Evolutionary conservation across 2,797 vertebrate species (phyloP), one percentile per base, ranked within the genome.

Genomic region (Alectoris magna): DNA sequence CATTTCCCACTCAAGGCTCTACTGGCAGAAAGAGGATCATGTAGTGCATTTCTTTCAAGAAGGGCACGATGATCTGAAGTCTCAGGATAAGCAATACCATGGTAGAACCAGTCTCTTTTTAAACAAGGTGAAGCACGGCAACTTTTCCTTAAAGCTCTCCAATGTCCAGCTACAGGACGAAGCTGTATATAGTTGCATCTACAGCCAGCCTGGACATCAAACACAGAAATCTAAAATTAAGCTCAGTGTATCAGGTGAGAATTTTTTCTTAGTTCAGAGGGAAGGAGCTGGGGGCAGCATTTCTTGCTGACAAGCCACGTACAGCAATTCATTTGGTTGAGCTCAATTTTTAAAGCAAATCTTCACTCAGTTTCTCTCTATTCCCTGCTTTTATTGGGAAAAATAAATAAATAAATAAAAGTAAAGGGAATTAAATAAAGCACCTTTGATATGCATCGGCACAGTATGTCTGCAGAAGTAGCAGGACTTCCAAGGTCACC

Each of bases 121-220:
- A 38, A 89, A 95, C 22, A 48, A 96, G 87, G 84, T 96, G 82
- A 70, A 82, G 67, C 16, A 79, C 0, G 96, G 96, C 44, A 96
- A 96, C 78, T 36, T 96, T 19, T 96, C 96, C 62, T 70, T 96
- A 64, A 93, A 71, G 89, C 73, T 96, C 68, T 94, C 92, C 62
- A 62, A 55, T 3, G 85, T 95, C 49, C 85, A 84, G 2, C 55
- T 75, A 46, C 0, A 0, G 23, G 96, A 96, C 2, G 0, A 17
- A 29, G 91, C 53, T 68, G 60, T 64, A 14, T 96, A 96, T 7
- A 62, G 12, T 38, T 96, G 95, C 74, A 95, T 96, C 67, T 94
- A 87, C 80, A 96, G 1, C 70, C 46, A 55, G 56, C 13, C 16
- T 15, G 51, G 23, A 21, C 26, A 7, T 4, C 0, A 34, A 75